Evolutionary conservation across 2,888 invertebrate species (phyloP), one percentile per base, ranked within the genome.

Genomic region (Nipponacmea schrenckii): DNA sequence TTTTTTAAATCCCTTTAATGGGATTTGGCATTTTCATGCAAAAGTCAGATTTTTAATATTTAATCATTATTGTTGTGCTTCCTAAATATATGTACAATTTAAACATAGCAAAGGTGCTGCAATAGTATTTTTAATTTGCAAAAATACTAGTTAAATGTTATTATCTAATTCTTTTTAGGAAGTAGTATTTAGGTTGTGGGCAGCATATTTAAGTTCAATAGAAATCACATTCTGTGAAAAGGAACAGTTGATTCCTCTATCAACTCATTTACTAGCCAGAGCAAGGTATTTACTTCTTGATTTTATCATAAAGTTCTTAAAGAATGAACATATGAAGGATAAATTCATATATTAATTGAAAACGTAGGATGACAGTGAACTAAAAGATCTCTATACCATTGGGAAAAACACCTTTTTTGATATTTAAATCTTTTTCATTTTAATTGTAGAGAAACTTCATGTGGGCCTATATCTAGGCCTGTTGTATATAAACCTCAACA

Each of bases 141-240:
- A 39, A 39, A 39, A 39, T 10, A 39, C 4, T 39, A 39, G 39
- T 39, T 39, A 8, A 7, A 39, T 39, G 4, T 39, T 39, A 31
- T 39, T 39, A 10, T 39, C 39, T 39, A 8, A 39, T 50, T 45
- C 12, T 26, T 26, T 67, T 48, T 72, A 85, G 85, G 83, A 84
- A 65, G 69, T 81, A 50, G 83, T 84, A 7, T 83, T 82, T 62
- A 73, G 77, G n/a, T 64, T 84, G 0, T 85, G 85, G 84, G 78
- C 78, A 31, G 78, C 75, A 7, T 85, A 83, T 69, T 76, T 85
- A 24, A 70, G 77, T 4, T 71, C 76, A 50, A 75, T 80, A 20
- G 79, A 80, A 0, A 77, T 81, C 10, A 84, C 84, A 8, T 85
- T 85, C 70, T 74, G 77, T 68, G 76, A 77, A 1, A 64, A 79